A percentile compares a stretch with the other conserved stretches of the same genome.
phyloP scores from a whole-genome alignment of 2,888 invertebrate species.

The Pyralis farinalis region DNA sequence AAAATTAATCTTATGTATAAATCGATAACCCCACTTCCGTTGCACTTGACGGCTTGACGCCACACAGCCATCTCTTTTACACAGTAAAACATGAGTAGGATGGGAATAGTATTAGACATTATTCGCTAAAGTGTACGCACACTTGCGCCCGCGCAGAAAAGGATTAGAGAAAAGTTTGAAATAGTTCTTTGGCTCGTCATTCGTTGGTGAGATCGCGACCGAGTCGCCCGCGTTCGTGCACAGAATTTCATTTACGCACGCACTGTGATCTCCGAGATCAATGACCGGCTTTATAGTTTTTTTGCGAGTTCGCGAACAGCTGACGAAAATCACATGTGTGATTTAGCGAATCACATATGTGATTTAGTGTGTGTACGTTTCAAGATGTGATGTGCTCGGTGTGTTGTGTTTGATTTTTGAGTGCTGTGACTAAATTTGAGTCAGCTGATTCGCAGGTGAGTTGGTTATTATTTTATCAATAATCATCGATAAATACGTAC shows the following conservation, averaged over 20 bases:
- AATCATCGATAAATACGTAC: not conserved
- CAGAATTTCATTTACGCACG: constrained; percentile 53
- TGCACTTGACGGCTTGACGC: constrained; percentile 12
- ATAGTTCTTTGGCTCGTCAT: constrained; percentile 75
- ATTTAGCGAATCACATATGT: constrained; percentile 12
- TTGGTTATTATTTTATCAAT: not conserved
- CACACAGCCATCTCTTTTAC: constrained; percentile 3
- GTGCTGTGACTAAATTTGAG: constrained; percentile 14
- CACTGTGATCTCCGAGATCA: constrained; percentile 55
- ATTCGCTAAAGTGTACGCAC: constrained; percentile 27
- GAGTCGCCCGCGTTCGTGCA: constrained; percentile 57
- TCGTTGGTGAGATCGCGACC: constrained; percentile 65
- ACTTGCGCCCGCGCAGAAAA: constrained; percentile 61
- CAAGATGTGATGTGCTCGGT: constrained; percentile 19
- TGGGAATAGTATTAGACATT: too few relatives aligned
- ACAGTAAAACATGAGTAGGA: not conserved
- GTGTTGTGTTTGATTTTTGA: constrained; percentile 14
- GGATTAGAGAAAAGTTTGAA: constrained; percentile 77
- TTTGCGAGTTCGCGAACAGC: constrained; percentile 62
- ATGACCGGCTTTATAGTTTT: constrained; percentile 52
- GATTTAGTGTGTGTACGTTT: constrained; percentile 22
- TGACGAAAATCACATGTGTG: constrained; percentile 31
- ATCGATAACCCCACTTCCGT: constrained; percentile 38
- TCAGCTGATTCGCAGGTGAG: constrained; percentile 20
- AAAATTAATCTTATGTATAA: constrained; percentile 29